These are phyloP conservation scores for Athalia rosae DNA, from an alignment of 2,888 invertebrate genomes.

Conservation along the genomic window DNA sequence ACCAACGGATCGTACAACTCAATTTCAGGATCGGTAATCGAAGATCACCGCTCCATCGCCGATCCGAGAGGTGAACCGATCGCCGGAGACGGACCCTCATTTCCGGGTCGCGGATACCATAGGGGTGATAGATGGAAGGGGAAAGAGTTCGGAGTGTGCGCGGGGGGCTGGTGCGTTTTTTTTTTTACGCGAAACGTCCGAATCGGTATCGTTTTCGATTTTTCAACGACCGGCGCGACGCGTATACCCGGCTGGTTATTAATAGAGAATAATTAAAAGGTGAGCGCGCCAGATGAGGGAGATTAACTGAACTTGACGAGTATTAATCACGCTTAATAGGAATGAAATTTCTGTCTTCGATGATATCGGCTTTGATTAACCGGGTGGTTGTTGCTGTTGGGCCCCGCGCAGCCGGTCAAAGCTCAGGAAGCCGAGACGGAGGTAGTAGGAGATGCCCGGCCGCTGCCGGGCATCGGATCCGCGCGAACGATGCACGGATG, in stretches of 20 bases:
- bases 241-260: neutral
- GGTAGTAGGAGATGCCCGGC: neutral
- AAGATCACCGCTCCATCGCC: slow-evolving; percentile 21
- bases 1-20: slow-evolving; percentile 19
- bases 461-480: neutral
- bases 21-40: slow-evolving; percentile 24
- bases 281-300: neutral
- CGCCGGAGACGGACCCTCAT: neutral
- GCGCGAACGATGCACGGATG: neutral
- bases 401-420: neutral
- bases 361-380: slow-evolving; percentile 33
- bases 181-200: too few relatives aligned
- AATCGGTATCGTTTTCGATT: too few relatives aligned
- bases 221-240: neutral
- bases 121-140: too few relatives aligned
- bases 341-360: slow-evolving; percentile 40
- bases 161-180: too few relatives aligned
- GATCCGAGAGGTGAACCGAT: too few relatives aligned
- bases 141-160: too few relatives aligned
- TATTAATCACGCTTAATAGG: slow-evolving; percentile 33
- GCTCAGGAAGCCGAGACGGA: neutral
- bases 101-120: slow-evolving; percentile 18
- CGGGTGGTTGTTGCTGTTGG: neutral
- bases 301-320: slow-evolving; percentile 25
- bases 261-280: neutral